Percentiles rank a stretch among this genome's conserved stretches.
phyloP scores from a whole-genome alignment of 2,113 vertebrate genomes.

The Diphyllodes magnificus region DNA sequence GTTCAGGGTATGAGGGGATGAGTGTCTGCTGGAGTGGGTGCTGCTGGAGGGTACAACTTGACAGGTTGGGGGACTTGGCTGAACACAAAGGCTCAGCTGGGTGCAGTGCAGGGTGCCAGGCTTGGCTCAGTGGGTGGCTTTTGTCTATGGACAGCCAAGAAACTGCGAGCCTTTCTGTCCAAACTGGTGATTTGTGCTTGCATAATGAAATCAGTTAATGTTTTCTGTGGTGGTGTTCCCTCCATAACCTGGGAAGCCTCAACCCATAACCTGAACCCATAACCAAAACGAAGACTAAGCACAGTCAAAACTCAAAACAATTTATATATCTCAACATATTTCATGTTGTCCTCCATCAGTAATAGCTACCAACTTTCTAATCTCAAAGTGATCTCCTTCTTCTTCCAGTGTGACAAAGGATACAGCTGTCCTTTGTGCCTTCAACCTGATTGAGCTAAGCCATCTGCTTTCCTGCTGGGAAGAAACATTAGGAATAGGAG shows the following conservation, averaged over 20 bases:
- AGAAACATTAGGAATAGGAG: background rate
- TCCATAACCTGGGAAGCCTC: background rate
- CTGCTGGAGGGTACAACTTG: background rate
- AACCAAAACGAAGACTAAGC: background rate
- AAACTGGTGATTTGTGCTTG: background rate
- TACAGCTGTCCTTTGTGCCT: background rate
- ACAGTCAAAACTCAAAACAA: background rate
- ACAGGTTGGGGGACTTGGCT: background rate
- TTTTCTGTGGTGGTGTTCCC: background rate
- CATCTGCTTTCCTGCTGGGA: slow-evolving; percentile 21
- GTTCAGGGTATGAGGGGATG: background rate
- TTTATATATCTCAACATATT: background rate
- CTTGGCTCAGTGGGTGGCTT: background rate
- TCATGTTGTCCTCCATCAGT: background rate
- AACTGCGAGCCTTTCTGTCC: background rate
- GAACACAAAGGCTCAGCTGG: background rate
- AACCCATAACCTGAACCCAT: background rate
- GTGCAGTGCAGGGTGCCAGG: background rate
- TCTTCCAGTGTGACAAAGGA: background rate
- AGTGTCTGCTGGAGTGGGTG: background rate
- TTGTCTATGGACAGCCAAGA: background rate
- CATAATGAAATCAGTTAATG: background rate
- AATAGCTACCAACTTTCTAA: background rate
- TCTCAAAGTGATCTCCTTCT: background rate
- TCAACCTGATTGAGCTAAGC: background rate